Evolutionary conservation across 2,888 invertebrate genomes (phyloP).

Genomic region (Habroteleia sp.): DNA sequence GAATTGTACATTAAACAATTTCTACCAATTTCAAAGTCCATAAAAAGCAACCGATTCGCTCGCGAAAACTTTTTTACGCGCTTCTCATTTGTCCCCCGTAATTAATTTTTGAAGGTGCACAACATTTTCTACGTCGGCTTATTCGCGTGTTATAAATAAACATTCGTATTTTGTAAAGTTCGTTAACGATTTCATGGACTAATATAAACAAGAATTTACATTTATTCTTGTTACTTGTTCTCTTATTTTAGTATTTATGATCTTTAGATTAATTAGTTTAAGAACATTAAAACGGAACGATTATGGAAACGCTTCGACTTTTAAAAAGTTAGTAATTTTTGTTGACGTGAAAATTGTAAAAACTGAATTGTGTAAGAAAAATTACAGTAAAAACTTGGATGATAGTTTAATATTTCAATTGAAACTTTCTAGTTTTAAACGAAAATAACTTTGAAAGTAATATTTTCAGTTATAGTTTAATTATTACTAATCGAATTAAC

Average conservation of each 20-base stretch:
- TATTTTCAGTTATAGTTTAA: no score
- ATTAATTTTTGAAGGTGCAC: conserved; percentile 15
- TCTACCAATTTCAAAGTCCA: conserved; percentile 56
- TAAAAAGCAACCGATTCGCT: conserved; percentile 33
- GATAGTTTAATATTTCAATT: no score
- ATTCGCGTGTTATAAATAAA: conserved; percentile 2
- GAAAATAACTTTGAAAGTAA: no score
- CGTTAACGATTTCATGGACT: conserved; percentile 9
- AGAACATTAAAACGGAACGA: no score
- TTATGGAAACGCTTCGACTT: no score
- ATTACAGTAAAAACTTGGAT: no score
- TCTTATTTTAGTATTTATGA: neutral
- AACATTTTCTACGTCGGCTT: conserved; percentile 1
- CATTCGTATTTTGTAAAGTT: conserved; percentile 4
- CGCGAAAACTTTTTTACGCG: conserved; percentile 13
- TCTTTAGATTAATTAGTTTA: no score
- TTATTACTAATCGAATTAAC: no score
- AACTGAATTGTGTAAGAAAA: no score
- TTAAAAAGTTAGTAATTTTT: no score
- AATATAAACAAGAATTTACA: conserved; percentile 5
- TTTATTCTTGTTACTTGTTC: neutral
- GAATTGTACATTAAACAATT: conserved; percentile 54
- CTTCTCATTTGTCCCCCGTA: conserved; percentile 33
- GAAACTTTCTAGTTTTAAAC: no score
- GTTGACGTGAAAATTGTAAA: no score